Evolutionary conservation across 2,113 vertebrate genomes (phyloP), one percentile per base, ranked within the genome.

Genomic region (Propithecus coquereli): DNA sequence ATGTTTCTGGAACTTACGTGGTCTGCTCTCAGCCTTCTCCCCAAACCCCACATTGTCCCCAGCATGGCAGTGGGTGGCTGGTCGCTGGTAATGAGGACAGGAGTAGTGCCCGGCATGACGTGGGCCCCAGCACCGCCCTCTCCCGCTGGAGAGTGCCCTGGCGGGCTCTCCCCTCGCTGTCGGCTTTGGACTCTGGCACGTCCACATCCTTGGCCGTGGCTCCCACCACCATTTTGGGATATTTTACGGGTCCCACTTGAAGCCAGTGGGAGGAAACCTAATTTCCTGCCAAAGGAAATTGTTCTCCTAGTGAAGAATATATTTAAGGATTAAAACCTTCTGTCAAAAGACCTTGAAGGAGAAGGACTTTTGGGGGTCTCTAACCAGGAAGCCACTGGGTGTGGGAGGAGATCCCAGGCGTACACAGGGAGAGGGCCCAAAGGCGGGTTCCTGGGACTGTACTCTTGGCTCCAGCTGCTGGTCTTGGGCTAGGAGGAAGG

Each of bases 181-280:
- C 0, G 0, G 59, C 57, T 3, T 70, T 61, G 59, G 74, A 65
- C 81, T 71, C 68, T 79, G 71, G 84, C 89, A 11, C 32, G 30
- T 65, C 96, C 23, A 27, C 70, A 12, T 52, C 92, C 61, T 96
- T 74, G 93, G 93, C 94, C 73, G 0, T 76, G 93, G 87, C 90
- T 93, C 63, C 65, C 63, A 30, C 61, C 57, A 34, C 68, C 54
- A n/a, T 90, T 91, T 37, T 50, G 96, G 81, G 95, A 93, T 34
- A 9, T 8, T 97, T 90, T 32, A 93, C 10, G 1, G 96, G 95
- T 90, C 86, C 77, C 66, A 30, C 34, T 95, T 95, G 93, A 66
- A 95, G 96, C 94, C 93, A 92, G 68, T 96, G 97, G 96, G 94
- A 98, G 95, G 95, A 97, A 97, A 81, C 74, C 22, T 87, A 83